A percentile compares a stretch with the other conserved stretches of the same genome.
Evolutionary conservation across 2,888 invertebrate genomes (phyloP).

Genomic region (Lithophane ornitopus): DNA sequence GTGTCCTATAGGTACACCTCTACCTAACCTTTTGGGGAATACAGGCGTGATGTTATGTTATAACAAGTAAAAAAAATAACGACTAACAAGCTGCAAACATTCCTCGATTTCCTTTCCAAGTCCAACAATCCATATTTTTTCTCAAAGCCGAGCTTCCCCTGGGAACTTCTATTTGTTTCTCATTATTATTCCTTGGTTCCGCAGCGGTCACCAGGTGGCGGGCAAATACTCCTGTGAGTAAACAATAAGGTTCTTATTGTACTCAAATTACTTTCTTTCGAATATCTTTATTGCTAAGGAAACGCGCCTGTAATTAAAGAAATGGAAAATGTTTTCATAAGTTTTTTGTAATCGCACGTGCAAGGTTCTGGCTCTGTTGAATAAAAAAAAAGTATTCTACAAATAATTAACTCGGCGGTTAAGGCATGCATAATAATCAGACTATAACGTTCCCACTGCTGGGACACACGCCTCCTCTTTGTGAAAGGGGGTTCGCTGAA

Average conservation of each 20-base stretch:
- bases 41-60: neutral
- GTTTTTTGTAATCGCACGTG: neutral
- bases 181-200: conserved; percentile 62
- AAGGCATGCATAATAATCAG: neutral
- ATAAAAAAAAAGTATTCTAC: neutral
- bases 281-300: conserved; percentile 47
- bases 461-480: neutral
- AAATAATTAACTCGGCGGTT: neutral
- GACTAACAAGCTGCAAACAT: conserved; percentile 41
- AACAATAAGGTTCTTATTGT: conserved; percentile 46
- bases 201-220: conserved; percentile 67
- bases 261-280: conserved; percentile 46
- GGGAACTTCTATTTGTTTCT: conserved; percentile 66
- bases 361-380: neutral
- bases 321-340: conserved; percentile 13
- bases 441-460: neutral
- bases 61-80: conserved; percentile 20
- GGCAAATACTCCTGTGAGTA: conserved; percentile 48
- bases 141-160: conserved; percentile 26
- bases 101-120: conserved; percentile 19
- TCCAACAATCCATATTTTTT: conserved; percentile 33
- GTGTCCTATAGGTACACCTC: neutral
- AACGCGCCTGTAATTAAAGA: conserved; percentile 39
- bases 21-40: neutral
- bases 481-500: neutral